Percentiles rank a stretch among this genome's conserved stretches.
phyloP scores from a whole-genome alignment of 2,113 vertebrate species.

The Lophotis ruficrista region DNA sequence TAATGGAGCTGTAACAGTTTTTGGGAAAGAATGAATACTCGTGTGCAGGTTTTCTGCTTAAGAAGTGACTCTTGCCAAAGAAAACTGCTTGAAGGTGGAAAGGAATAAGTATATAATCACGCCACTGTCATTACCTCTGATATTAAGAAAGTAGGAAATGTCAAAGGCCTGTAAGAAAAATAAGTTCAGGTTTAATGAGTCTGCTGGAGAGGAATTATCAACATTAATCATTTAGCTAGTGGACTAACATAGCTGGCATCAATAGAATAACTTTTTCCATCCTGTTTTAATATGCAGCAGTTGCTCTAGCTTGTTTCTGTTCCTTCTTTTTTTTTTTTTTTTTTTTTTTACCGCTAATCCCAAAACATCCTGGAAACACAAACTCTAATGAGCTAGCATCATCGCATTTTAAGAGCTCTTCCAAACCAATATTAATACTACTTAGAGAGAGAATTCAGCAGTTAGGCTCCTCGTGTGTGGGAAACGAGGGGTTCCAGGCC shows the following conservation, averaged over 20 bases:
- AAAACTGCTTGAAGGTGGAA: conserved; percentile 76
- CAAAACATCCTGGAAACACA: conserved; percentile 53
- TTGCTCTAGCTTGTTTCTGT: conserved; percentile 43
- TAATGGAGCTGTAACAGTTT: conserved; percentile 74
- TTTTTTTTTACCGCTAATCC: conserved; percentile 12
- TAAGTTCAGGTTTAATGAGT: conserved; percentile 76
- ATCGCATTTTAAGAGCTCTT: background rate
- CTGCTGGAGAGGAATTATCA: conserved; percentile 77
- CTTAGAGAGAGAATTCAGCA: background rate
- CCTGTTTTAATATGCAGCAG: conserved; percentile 35
- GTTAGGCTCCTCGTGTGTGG: background rate
- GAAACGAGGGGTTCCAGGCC: background rate
- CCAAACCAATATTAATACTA: background rate
- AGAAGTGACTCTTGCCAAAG: conserved; percentile 64
- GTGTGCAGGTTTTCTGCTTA: conserved; percentile 70
- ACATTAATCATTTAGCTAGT: conserved; percentile 76
- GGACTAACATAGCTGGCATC: conserved; percentile 67
- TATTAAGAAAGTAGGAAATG: conserved; percentile 79
- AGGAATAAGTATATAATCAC: conserved; percentile 79
- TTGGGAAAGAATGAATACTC: conserved; percentile 71
- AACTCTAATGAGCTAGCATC: background rate
- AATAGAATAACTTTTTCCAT: conserved; percentile 72
- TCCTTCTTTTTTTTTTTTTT: background rate
- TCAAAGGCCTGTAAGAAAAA: conserved; percentile 77
- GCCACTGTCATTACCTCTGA: conserved; percentile 78